These are phyloP conservation scores for Pangasius mekongensis DNA, from an alignment of 2,797 vertebrate genomes.

Conservation along the genomic window DNA sequence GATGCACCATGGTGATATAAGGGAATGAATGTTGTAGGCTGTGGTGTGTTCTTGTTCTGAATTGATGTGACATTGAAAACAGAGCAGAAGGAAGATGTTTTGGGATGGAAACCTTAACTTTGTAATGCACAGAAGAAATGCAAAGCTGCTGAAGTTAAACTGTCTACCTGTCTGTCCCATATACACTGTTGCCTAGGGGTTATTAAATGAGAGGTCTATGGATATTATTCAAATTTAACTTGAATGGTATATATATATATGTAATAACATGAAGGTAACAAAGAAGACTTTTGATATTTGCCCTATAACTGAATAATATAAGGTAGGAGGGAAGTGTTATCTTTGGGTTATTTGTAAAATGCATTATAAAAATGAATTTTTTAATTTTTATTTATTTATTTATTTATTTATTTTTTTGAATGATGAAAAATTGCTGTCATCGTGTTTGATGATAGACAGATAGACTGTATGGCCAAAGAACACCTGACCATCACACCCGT, in stretches of 20 bases:
- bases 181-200: neutral
- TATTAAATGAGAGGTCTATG: neutral
- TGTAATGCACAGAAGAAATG: neutral
- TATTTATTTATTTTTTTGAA: neutral
- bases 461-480: neutral
- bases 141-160: neutral
- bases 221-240: neutral
- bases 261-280: neutral
- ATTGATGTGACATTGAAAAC: neutral
- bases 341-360: neutral
- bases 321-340: neutral
- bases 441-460: neutral
- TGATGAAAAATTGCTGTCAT: neutral
- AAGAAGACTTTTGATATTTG: neutral
- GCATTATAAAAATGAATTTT: neutral
- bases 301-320: neutral
- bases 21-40: neutral
- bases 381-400: no score
- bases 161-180: neutral
- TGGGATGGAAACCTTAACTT: neutral
- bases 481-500: no score
- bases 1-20: neutral
- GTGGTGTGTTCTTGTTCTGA: neutral
- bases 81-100: neutral
- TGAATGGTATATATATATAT: neutral